phyloP scores from a whole-genome alignment of 2,888 invertebrate species.

The Tetrapedia diversipes region DNA sequence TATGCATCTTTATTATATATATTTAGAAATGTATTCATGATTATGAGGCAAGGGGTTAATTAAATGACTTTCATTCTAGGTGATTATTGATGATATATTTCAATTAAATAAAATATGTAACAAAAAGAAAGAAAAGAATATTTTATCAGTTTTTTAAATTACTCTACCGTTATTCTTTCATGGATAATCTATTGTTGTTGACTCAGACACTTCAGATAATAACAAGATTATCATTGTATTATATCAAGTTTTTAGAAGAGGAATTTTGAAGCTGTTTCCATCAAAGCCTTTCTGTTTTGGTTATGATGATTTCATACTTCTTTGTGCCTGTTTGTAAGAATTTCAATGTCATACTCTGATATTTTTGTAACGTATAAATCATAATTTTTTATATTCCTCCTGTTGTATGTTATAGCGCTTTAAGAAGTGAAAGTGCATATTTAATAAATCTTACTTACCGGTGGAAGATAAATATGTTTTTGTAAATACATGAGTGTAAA shows the following conservation, averaged over 20 bases:
- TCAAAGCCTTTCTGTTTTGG: neutral
- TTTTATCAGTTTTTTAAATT: no score
- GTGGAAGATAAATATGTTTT: neutral
- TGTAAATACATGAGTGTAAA: neutral
- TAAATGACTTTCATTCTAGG: no score
- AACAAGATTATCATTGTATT: constrained; percentile 1
- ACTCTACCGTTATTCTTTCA: neutral
- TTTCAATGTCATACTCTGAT: constrained; percentile 15
- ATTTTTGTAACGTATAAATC: neutral
- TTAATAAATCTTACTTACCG: neutral
- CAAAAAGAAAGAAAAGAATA: no score
- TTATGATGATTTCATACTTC: constrained; percentile 13
- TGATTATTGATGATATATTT: no score
- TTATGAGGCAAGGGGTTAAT: no score
- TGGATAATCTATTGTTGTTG: neutral
- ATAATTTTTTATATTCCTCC: neutral
- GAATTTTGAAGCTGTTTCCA: neutral
- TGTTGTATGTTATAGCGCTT: neutral
- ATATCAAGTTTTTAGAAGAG: neutral
- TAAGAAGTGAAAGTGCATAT: neutral
- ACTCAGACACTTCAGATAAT: constrained; percentile 13
- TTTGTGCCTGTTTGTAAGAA: neutral
- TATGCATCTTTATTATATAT: no score
- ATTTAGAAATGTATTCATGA: no score
- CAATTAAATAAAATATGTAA: no score